Conservation (phyloP, 2,113 vertebrate species). For the Rousettus leschenaultii region DNA sequence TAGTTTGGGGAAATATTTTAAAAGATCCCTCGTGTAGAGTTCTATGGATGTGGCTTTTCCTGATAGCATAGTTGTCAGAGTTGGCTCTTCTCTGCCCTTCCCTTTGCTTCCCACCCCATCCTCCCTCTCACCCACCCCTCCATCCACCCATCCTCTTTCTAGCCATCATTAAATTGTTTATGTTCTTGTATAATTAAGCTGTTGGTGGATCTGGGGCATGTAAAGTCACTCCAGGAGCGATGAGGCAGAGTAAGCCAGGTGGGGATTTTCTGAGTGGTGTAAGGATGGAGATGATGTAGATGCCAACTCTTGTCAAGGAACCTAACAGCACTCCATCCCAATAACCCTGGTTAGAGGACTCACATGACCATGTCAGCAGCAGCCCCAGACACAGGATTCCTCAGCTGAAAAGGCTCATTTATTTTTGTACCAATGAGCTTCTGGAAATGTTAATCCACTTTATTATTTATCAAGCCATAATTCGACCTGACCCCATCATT, state of each 20-base stretch:
- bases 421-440: not conserved
- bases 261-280: not conserved
- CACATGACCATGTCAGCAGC: rapidly evolving
- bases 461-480: not conserved
- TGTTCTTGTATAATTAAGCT: not conserved
- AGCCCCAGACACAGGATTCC: not conserved
- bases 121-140: not conserved
- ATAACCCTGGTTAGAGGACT: not conserved
- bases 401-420: not conserved
- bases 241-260: rapidly evolving
- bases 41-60: not conserved
- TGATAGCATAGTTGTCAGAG: rapidly evolving
- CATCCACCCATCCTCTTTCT: rapidly evolving
- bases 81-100: not conserved
- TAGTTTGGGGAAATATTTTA: not conserved
- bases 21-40: not conserved
- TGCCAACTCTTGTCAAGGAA: not conserved
- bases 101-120: rapidly evolving
- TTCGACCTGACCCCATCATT: not conserved
- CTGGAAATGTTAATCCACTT: not conserved
- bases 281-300: not conserved
- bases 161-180: not conserved
- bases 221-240: not conserved
- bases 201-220: not conserved
- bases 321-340: rapidly evolving